Conservation (phyloP, 2,888 invertebrate genomes). For the Rhagium mordax region DNA sequence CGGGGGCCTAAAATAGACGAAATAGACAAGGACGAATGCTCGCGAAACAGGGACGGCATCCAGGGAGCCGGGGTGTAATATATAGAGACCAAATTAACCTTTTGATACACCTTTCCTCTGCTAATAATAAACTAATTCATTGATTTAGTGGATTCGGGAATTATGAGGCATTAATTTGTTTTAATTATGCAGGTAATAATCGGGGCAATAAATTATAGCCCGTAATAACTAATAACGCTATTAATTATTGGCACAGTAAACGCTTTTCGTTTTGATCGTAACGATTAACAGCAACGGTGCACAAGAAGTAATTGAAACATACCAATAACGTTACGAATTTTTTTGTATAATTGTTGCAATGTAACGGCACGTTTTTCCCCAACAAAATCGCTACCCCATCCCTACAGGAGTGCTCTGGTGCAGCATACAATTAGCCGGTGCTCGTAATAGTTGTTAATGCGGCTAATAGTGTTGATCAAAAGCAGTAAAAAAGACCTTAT, state of each 20-base stretch:
- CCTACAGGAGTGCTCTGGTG: background rate
- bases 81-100: slow-evolving; percentile 35
- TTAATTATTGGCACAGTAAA: slow-evolving; percentile 7
- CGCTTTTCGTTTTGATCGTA: background rate
- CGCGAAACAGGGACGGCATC: background rate
- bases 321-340: too few species aligned
- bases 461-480: slow-evolving; percentile 47
- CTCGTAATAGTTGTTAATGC: slow-evolving; percentile 32
- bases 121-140: slow-evolving; percentile 32
- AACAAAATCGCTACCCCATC: background rate
- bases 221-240: background rate
- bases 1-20: slow-evolving; percentile 26
- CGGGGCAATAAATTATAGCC: slow-evolving; percentile 2
- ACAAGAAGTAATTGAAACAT: too few species aligned
- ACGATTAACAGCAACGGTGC: background rate
- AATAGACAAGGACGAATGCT: slow-evolving; percentile 24
- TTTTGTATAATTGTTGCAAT: too few species aligned
- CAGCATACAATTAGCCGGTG: slow-evolving; percentile 16
- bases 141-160: slow-evolving; percentile 40
- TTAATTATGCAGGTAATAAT: slow-evolving; percentile 10
- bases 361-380: background rate
- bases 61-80: slow-evolving; percentile 17
- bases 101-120: slow-evolving; percentile 22
- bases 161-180: slow-evolving; percentile 26
- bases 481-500: slow-evolving; percentile 50